Conservation (phyloP, 2,888 invertebrate species). For the Bedellia somnulentella region DNA sequence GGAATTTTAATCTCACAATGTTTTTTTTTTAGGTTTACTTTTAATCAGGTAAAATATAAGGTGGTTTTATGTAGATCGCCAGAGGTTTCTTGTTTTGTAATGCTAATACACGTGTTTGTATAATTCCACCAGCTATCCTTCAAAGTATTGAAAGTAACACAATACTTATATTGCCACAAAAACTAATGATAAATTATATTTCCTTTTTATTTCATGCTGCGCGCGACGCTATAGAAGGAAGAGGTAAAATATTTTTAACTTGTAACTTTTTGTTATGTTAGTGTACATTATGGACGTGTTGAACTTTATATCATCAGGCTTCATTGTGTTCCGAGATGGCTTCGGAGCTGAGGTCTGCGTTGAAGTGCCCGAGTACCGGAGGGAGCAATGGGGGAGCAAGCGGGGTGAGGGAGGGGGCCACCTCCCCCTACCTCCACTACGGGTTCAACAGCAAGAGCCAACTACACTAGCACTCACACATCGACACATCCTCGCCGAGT, state of each 20-base stretch:
- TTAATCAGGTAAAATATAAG: conserved; percentile 23
- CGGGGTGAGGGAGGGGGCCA: conserved; percentile 49
- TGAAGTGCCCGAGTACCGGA: conserved; percentile 66
- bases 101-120: conserved; percentile 1
- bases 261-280: too few relatives aligned
- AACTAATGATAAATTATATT: conserved; percentile 5
- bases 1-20: conserved; percentile 8
- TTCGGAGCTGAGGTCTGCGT: conserved; percentile 68
- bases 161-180: too few relatives aligned
- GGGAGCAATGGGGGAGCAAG: conserved; percentile 29
- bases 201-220: conserved; percentile 7
- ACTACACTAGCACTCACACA: conserved; percentile 47
- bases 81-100: too few relatives aligned
- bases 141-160: too few relatives aligned
- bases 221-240: conserved; percentile 36
- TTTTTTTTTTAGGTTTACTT: conserved; percentile 50
- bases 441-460: conserved; percentile 62
- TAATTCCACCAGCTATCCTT: too few relatives aligned
- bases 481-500: conserved; percentile 47
- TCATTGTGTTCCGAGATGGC: conserved; percentile 75
- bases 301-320: conserved; percentile 42
- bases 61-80: conserved; percentile 2
- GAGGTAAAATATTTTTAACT: conserved; percentile 35
- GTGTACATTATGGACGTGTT: too few relatives aligned
- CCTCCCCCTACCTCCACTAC: conserved; percentile 66